These are phyloP conservation scores for Bugula neritina DNA, from an alignment of 2,888 invertebrate species.

Conservation along the genomic window DNA sequence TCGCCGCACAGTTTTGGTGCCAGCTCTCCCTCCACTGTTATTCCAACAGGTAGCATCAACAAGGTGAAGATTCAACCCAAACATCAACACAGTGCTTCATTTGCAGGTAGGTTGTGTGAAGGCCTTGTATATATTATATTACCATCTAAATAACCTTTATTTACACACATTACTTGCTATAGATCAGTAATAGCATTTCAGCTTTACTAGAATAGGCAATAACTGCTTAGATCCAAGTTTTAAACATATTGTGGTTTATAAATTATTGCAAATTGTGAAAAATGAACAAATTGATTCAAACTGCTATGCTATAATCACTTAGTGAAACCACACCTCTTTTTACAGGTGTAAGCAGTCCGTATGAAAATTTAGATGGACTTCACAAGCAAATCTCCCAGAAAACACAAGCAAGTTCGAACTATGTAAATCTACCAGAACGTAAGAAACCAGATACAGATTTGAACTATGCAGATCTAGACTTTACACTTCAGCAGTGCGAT, in stretches of 20 bases:
- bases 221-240: too few species aligned
- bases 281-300: too few species aligned
- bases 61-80: neutral
- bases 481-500: neutral
- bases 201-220: too few species aligned
- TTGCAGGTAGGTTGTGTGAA: slow-evolving; percentile 13
- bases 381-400: neutral
- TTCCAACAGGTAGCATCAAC: neutral
- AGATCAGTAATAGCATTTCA: too few species aligned
- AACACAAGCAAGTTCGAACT: neutral
- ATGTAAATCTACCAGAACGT: neutral
- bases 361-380: neutral
- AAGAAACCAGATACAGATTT: neutral
- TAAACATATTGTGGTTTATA: too few species aligned
- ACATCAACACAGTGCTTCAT: slow-evolving; percentile 13
- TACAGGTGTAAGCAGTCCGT: neutral
- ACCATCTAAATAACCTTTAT: too few species aligned
- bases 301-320: neutral
- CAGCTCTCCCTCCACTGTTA: neutral
- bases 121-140: too few species aligned
- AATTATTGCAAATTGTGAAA: too few species aligned
- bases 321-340: neutral
- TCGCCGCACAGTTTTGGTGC: neutral
- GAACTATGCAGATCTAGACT: slow-evolving; percentile 22
- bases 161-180: too few species aligned